Base-by-base conservation (phyloP, 2,113 vertebrate genomes). In the Zosterops hypoxanthus region DNA sequence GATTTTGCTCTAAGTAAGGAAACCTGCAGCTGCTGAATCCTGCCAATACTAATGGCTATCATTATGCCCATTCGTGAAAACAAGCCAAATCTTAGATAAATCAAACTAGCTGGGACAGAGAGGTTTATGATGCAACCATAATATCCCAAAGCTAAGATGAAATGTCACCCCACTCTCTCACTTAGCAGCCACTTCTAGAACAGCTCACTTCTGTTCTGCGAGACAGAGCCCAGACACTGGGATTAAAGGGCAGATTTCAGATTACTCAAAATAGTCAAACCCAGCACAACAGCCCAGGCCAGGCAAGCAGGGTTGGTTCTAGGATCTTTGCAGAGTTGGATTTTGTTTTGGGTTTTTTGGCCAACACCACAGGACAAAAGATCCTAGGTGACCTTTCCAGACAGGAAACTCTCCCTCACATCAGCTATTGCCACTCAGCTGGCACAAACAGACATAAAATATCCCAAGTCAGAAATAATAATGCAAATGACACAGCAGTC, bases 21-120 rank as follows among this genome's bases (percentile, higher is more conserved):
- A 96, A 95, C 87, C 55, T 23, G 87, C 96, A 96, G 94, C 84
- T 86, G 59, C 78, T 24, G 12, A 79, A 47, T 50, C 84, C 85
- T 71, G 86, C 96, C 94, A 92, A 86, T 94, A 96, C 94, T 95
- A 95, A 97, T 92, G 94, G 94, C 91, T 20, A 16, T 61, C 96
- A 92, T 90, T 93, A 94, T 22, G 63, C 6, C 57, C 88, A 53
- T 64, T 94, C 52, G 59, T 55, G 86, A 91, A 84, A 94, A 93
- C 29, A 82, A 97, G 94, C 92, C 93, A 92, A 89, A 81, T 80
- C 92, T 84, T 90, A 97, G 81, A 95, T 72, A 94, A 71, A 78
- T 86, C 21, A 29, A 71, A 80, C 44, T 44, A 50, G 56, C 8
- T 39, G 28, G 52, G 55, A 66, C 49, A 64, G 65, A 76, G 36